Evolutionary conservation across 2,797 vertebrate species (phyloP), one percentile per base, ranked within the genome.

Genomic region (Scleropages formosus): DNA sequence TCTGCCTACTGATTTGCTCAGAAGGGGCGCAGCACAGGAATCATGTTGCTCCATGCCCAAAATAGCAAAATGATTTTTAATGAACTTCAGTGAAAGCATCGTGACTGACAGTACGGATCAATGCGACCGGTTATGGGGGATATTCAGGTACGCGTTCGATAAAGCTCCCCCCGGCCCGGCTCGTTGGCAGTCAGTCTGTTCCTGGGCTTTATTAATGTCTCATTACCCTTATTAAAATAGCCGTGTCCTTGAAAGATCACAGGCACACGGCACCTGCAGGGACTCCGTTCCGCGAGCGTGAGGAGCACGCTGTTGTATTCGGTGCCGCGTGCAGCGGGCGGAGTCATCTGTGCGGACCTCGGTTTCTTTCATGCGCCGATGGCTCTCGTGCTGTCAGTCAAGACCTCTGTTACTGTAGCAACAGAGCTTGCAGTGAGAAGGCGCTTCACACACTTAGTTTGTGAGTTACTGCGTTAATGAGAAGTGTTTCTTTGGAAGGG

Each of bases 181-280:
- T 73, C 20, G 49, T 73, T 63, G 60, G 72, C 6, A 63, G 71
- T 61, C 71, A 12, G 56, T 61, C 39, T n/a, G 58, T 61, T 61
- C 71, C 31, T 16, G 53, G 4, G 44, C 60, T 62, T 63, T 26
- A 51, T 73, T 62, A 62, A 73, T 62, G 60, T 62, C 72, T 73
- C 58, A 75, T 70, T 70, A 51, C 65, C 46, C 56, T 69, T 47
- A 62, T 58, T 61, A 31, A 49, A 51, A 24, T 46, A 46, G 39
- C 74, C 10, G 56, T 62, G 74, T 70, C 74, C 74, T 75, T 75
- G 74, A 75, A 44, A 61, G 74, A 75, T 61, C 74, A 62, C 16
- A 68, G 53, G 39, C 53, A 75, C 65, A 22, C 64, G 7, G 65
- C 22, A 46, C 16, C 66, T 27, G 74, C 22, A 58, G 26, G 1